Evolutionary conservation across 2,888 invertebrate genomes (phyloP), one percentile per base, ranked within the genome.

Genomic region (Meloe dianella): DNA sequence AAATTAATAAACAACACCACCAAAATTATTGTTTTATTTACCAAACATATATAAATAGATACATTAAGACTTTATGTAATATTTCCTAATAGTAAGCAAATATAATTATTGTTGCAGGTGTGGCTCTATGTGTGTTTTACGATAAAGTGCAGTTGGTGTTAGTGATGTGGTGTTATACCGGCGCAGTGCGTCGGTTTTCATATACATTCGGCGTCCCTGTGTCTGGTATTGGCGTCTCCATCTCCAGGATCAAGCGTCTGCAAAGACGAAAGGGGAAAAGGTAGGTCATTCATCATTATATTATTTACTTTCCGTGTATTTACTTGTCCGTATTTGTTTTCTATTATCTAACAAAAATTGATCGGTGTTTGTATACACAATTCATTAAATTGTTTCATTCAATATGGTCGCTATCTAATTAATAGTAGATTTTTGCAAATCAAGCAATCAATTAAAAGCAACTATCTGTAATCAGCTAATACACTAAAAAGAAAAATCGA

Each of bases 161-260:
- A 9, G 65, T 57, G 67, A 72, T 75, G 72, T 68, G 71, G 74
- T 74, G 76, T 68, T 65, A 68, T 74, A 73, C 73, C 41, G 76
- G 79, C 78, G 78, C 76, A 77, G 79, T 77, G 78, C 75, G 77
- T 72, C 75, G 73, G 68, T 69, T 70, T 72, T 65, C 68, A 71
- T 72, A 71, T 67, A 74, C 76, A 75, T 75, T 74, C 76, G 80
- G 80, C 80, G 80, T 80, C 80, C 77, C 75, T 76, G 76, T 75
- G 79, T 79, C 78, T 78, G 75, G 75, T 74, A 75, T 74, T 75
- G 76, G 77, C 77, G 76, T 75, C 77, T 75, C 73, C 76, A 73
- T 73, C 74, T 71, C 73, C 73, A 68, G 66, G 69, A 41, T 71
- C 74, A 73, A 74, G 74, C 75, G 75, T 76, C 76, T 72, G 63